phyloP scores from a whole-genome alignment of 2,113 vertebrate genomes.

The Cebus imitator region DNA sequence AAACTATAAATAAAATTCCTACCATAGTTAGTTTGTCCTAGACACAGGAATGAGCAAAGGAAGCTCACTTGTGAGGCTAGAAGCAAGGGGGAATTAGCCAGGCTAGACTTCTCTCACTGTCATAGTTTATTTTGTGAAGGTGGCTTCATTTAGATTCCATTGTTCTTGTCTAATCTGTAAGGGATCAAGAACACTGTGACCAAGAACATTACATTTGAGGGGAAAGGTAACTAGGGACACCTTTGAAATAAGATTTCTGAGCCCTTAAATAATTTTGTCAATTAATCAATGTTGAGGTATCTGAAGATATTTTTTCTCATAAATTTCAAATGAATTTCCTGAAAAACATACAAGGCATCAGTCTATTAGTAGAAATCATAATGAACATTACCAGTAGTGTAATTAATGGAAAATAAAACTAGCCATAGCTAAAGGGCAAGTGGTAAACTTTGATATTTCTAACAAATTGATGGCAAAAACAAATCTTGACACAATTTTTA shows the following conservation, averaged over 20 bases:
- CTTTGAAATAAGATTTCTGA: conserved; percentile 2
- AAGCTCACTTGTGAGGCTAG: too few species aligned
- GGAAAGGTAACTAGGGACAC: not conserved
- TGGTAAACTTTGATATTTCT: not conserved
- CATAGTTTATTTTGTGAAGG: too few species aligned
- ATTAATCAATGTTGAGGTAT: not conserved
- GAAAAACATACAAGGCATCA: not conserved
- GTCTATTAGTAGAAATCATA: not conserved
- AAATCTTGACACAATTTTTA: not conserved
- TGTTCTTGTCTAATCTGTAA: not conserved
- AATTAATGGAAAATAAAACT: not conserved
- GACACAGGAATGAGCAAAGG: too few species aligned
- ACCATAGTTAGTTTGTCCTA: too few species aligned
- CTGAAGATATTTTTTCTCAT: not conserved
- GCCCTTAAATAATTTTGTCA: not conserved
- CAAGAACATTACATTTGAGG: not conserved
- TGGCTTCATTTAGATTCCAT: not conserved
- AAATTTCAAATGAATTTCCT: not conserved
- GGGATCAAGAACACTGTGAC: not conserved
- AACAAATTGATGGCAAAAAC: not conserved
- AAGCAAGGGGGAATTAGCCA: too few species aligned
- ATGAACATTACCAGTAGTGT: not conserved
- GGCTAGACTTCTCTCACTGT: too few species aligned
- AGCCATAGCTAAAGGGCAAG: not conserved
- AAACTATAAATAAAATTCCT: too few species aligned